Conservation (phyloP, 2,888 invertebrate genomes). For the Julus scandinavius region DNA sequence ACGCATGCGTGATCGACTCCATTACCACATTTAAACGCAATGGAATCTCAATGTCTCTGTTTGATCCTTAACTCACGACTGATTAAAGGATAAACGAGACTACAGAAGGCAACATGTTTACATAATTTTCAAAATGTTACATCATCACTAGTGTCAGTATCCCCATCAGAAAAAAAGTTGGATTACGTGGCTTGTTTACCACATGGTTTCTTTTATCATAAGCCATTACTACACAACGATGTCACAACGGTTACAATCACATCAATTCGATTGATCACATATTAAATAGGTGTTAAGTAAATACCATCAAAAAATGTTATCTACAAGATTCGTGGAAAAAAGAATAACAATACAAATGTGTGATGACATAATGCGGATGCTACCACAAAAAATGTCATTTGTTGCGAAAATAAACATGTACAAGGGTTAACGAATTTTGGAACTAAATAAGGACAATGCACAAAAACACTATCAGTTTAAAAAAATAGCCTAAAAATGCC, state of each 20-base stretch:
- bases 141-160: background rate
- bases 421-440: background rate
- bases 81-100: background rate
- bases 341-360: background rate
- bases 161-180: background rate
- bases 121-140: background rate
- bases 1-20: background rate
- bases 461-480: background rate
- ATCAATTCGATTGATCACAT: background rate
- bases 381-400: background rate
- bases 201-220: background rate
- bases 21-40: background rate
- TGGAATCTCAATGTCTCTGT: background rate
- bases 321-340: background rate
- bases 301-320: background rate
- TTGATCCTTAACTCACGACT: background rate
- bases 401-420: background rate
- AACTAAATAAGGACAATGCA: background rate
- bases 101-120: background rate
- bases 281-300: conserved; percentile 10
- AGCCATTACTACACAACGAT: background rate
- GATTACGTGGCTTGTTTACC: conserved; percentile 28
- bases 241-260: background rate
- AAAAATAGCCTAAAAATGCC: background rate
- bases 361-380: conserved; percentile 8